phyloP scores from a whole-genome alignment of 2,113 vertebrate species.

The Bubo scandiacus region DNA sequence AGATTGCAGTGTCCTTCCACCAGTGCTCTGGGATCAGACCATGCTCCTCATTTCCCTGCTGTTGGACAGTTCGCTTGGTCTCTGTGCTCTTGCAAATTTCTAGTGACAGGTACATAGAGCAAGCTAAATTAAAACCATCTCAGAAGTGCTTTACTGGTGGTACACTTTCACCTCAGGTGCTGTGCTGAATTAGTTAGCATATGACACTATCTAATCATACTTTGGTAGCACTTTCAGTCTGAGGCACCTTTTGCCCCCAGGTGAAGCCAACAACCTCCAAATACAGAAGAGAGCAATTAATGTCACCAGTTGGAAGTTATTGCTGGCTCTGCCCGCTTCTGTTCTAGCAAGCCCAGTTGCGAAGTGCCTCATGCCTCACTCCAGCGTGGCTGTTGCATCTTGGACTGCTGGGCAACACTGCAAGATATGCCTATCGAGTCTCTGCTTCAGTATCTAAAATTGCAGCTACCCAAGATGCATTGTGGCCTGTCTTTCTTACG shows the following conservation, averaged over 20 bases:
- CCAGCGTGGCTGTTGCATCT: background rate
- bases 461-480: fast-evolving
- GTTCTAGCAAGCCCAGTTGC: background rate
- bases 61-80: background rate
- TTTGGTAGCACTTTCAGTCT: background rate
- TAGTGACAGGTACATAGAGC: background rate
- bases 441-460: background rate
- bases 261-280: background rate
- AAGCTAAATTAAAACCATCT: background rate
- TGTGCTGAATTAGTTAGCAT: background rate
- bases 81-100: background rate
- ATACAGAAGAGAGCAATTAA: background rate
- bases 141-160: background rate
- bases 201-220: background rate
- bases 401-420: background rate
- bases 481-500: background rate
- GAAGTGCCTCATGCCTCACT: background rate
- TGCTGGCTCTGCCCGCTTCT: background rate
- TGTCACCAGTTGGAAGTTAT: background rate
- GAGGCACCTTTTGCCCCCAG: background rate
- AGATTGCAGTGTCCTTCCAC: background rate
- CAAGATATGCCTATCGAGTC: fast-evolving
- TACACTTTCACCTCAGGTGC: background rate
- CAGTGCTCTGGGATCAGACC: background rate
- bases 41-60: background rate